phyloP scores from a whole-genome alignment of 2,888 invertebrate species.

The Acrocyrtus sp. region DNA sequence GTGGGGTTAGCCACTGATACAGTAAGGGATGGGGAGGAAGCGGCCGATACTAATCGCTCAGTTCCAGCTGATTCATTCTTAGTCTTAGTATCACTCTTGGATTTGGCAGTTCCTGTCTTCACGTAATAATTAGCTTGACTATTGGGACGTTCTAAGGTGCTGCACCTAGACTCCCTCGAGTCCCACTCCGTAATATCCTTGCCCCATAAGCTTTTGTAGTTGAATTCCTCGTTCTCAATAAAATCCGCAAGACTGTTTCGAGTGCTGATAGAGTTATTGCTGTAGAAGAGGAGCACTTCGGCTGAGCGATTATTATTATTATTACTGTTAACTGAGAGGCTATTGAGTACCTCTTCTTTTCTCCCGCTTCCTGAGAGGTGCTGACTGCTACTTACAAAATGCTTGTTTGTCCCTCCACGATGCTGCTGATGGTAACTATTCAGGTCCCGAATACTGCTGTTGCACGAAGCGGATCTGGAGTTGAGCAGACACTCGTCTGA shows the following conservation, averaged over 20 bases:
- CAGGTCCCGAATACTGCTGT: conserved; percentile 47
- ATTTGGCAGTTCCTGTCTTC: neutral
- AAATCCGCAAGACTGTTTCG: conserved; percentile 42
- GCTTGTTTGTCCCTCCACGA: conserved; percentile 26
- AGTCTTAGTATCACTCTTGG: neutral
- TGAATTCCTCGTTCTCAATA: conserved; percentile 55
- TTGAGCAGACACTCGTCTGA: conserved; percentile 50
- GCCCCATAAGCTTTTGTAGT: conserved; percentile 60
- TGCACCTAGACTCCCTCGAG: conserved; percentile 35
- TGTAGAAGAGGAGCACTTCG: conserved; percentile 50
- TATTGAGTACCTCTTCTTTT: conserved; percentile 16
- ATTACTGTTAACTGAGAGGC: conserved; percentile 27
- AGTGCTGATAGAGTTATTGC: conserved; percentile 45
- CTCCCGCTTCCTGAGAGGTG: neutral
- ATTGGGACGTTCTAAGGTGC: conserved; percentile 31
- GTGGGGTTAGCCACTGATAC: neutral
- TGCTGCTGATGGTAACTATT: conserved; percentile 18
- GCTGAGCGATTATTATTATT: conserved; percentile 37
- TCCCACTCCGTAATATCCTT: conserved; percentile 59
- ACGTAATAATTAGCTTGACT: neutral
- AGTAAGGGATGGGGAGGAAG: conserved; percentile 34
- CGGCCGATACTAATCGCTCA: conserved; percentile 10
- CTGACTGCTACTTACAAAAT: conserved; percentile 30
- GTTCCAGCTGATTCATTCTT: neutral
- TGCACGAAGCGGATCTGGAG: conserved; percentile 46